phyloP scores from a whole-genome alignment of 2,888 invertebrate species.

The Leucophenga maculata region DNA sequence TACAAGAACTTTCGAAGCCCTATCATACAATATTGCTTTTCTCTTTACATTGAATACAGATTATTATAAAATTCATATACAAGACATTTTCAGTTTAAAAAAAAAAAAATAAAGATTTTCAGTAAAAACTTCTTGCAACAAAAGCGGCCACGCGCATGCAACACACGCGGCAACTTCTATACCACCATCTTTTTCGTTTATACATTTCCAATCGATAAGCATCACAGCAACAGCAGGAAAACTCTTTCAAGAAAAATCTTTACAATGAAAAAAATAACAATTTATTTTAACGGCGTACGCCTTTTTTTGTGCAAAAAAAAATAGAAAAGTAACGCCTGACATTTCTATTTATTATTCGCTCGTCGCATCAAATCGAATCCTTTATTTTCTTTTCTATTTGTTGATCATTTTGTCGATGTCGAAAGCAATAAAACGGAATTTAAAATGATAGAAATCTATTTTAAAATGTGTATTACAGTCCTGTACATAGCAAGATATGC shows the following conservation, averaged over 20 bases:
- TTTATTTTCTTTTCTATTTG: slow-evolving; percentile 37
- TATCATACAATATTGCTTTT: too few species aligned
- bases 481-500: slow-evolving; percentile 45
- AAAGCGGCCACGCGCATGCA: neutral
- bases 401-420: slow-evolving; percentile 41
- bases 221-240: slow-evolving; percentile 26
- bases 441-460: slow-evolving; percentile 60
- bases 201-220: slow-evolving; percentile 37
- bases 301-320: slow-evolving; percentile 10
- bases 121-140: neutral
- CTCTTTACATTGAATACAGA: too few species aligned
- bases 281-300: slow-evolving; percentile 55
- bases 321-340: slow-evolving; percentile 22
- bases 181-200: neutral
- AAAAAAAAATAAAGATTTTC: too few species aligned
- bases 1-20: too few species aligned
- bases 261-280: slow-evolving; percentile 45
- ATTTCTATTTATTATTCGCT: slow-evolving; percentile 28
- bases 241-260: slow-evolving; percentile 23
- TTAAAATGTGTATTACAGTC: slow-evolving; percentile 44
- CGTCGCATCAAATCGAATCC: slow-evolving; percentile 4
- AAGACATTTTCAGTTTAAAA: too few species aligned
- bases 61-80: too few species aligned
- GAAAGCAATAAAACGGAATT: slow-evolving; percentile 60
- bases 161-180: neutral